Evolutionary conservation across 2,888 invertebrate species (phyloP).

Genomic region (Parnassius mnemosyne): DNA sequence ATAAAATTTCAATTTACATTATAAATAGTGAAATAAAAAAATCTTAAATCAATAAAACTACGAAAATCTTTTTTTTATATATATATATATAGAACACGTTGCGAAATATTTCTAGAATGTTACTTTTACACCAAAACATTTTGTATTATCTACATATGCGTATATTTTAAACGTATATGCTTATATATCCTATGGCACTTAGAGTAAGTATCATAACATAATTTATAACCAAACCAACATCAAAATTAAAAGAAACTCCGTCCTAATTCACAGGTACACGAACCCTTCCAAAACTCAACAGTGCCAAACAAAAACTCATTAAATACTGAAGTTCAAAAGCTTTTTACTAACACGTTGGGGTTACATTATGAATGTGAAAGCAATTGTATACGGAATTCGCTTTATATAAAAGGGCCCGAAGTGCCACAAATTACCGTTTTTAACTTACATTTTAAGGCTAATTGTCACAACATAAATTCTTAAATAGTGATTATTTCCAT

Average conservation of each 20-base stretch:
- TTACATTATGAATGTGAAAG: constrained; percentile 22
- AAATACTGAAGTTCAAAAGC: constrained; percentile 25
- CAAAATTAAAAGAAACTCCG: constrained; percentile 18
- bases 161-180: too few relatives aligned
- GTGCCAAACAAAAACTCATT: constrained; percentile 26
- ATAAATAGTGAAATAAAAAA: too few relatives aligned
- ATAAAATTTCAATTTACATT: too few relatives aligned
- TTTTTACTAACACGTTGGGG: constrained; percentile 26
- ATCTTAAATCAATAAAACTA: too few relatives aligned
- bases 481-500: background rate
- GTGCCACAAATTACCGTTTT: constrained; percentile 12
- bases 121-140: too few relatives aligned
- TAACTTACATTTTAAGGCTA: constrained; percentile 17
- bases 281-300: constrained; percentile 19
- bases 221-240: constrained; percentile 1
- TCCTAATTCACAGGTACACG: constrained; percentile 23
- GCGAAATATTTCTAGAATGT: too few relatives aligned
- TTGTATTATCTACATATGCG: too few relatives aligned
- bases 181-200: too few relatives aligned
- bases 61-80: too few relatives aligned
- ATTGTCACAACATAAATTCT: constrained; percentile 1
- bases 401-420: constrained; percentile 13
- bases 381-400: constrained; percentile 19
- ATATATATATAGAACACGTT: too few relatives aligned
- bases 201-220: too few relatives aligned